A percentile compares a stretch with the other conserved stretches of the same genome.
phyloP scores from a whole-genome alignment of 2,797 vertebrate species.

The Tadarida brasiliensis region DNA sequence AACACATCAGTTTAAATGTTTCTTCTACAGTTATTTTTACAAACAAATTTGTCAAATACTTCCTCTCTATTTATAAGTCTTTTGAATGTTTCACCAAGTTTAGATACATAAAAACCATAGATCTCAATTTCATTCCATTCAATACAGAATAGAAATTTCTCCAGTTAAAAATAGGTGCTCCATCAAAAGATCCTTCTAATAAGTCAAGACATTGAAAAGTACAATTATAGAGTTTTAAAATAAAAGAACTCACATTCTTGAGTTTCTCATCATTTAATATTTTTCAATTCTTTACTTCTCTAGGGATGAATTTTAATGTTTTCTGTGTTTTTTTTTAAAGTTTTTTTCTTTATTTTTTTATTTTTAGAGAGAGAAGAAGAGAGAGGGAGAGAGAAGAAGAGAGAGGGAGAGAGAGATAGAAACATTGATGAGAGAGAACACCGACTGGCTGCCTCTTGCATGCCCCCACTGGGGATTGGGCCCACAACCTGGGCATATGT shows the following conservation, averaged over 20 bases:
- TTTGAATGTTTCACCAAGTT: constrained; percentile 7
- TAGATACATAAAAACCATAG: not conserved
- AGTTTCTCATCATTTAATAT: constrained; percentile 11
- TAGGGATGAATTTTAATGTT: not conserved
- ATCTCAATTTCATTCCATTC: not conserved
- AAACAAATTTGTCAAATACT: constrained; percentile 13
- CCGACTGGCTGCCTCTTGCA: too few species aligned
- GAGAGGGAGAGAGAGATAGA: too few species aligned
- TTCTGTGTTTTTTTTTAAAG: not conserved
- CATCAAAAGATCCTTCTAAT: constrained; percentile 23
- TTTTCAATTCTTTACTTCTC: not conserved
- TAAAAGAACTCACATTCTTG: not conserved
- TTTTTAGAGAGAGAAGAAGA: too few species aligned
- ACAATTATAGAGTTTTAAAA: constrained; percentile 26
- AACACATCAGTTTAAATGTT: not conserved
- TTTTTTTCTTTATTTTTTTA: too few species aligned
- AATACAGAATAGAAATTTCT: not conserved
- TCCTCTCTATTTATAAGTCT: constrained; percentile 18
- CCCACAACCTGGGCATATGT: too few species aligned
- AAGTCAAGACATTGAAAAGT: not conserved
- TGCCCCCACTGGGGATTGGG: too few species aligned
- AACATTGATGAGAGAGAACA: too few species aligned
- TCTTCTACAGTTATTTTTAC: constrained; percentile 14
- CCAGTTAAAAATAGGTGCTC: not conserved
- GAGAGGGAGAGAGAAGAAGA: too few species aligned